phyloP scores from a whole-genome alignment of 2,797 vertebrate genomes.

The Galago senegalensis region DNA sequence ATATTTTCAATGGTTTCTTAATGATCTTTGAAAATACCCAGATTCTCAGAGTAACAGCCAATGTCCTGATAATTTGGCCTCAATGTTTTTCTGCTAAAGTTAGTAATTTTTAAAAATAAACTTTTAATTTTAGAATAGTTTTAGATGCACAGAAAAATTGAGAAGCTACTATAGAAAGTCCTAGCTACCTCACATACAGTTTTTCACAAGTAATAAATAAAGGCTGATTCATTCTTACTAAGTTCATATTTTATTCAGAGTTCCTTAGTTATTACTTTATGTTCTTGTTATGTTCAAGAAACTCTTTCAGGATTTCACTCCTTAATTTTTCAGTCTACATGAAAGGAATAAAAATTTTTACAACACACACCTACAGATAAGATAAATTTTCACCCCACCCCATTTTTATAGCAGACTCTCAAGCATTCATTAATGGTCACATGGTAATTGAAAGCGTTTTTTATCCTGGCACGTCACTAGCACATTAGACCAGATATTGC shows the following conservation, averaged over 20 bases:
- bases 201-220: neutral
- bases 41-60: neutral
- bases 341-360: neutral
- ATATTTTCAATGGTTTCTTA: neutral
- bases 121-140: neutral
- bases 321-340: neutral
- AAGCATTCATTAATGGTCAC: neutral
- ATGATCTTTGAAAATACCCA: slow-evolving; percentile 1
- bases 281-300: neutral
- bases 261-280: neutral
- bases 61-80: neutral
- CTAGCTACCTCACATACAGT: neutral
- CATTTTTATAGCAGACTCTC: neutral
- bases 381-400: neutral
- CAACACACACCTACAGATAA: neutral
- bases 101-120: slow-evolving; percentile 19
- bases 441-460: neutral
- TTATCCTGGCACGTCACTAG: neutral
- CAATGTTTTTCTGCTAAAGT: neutral
- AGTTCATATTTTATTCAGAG: neutral
- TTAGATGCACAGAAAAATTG: neutral
- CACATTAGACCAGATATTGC: neutral
- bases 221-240: neutral
- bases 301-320: neutral
- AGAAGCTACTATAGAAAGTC: neutral